A percentile compares a stretch with the other conserved stretches of the same genome.
Evolutionary conservation across 2,888 invertebrate species (phyloP).

Genomic region (Ectropis crepuscularia): DNA sequence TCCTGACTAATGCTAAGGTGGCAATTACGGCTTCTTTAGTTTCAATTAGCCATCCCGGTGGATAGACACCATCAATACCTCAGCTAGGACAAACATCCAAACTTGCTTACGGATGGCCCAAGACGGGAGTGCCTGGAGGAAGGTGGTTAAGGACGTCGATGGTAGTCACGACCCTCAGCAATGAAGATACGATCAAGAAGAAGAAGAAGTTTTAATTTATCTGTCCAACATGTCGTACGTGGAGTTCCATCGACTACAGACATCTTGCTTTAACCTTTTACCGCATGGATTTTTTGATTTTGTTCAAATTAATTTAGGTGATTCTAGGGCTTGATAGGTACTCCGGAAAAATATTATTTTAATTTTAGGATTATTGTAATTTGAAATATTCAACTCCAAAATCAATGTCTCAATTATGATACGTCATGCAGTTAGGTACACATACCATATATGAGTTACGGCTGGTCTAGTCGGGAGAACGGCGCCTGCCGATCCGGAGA

Average conservation of each 20-base stretch:
- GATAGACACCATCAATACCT: too few relatives aligned
- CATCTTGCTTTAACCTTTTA: slow-evolving; percentile 7
- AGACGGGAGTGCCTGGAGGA: too few relatives aligned
- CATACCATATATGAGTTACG: too few relatives aligned
- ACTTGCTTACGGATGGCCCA: too few relatives aligned
- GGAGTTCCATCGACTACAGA: background rate
- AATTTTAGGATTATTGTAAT: background rate
- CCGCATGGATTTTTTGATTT: background rate
- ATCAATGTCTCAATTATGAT: background rate
- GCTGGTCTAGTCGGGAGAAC: too few relatives aligned
- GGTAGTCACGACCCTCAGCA: too few relatives aligned
- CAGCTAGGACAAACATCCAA: too few relatives aligned
- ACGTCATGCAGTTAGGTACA: slow-evolving; percentile 1
- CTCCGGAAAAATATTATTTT: background rate
- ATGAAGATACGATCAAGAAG: too few relatives aligned
- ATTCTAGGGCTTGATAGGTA: background rate
- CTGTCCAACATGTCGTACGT: background rate
- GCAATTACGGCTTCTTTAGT: background rate
- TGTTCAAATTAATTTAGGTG: background rate
- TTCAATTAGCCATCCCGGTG: too few relatives aligned
- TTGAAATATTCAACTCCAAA: background rate
- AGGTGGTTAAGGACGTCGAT: too few relatives aligned
- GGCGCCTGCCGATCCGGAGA: too few relatives aligned
- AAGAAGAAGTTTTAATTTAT: too few relatives aligned
- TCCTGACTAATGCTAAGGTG: background rate